A percentile compares a stretch with the other conserved stretches of the same genome.
phyloP scores from a whole-genome alignment of 2,113 vertebrate genomes.

The Syngnathus floridae region DNA sequence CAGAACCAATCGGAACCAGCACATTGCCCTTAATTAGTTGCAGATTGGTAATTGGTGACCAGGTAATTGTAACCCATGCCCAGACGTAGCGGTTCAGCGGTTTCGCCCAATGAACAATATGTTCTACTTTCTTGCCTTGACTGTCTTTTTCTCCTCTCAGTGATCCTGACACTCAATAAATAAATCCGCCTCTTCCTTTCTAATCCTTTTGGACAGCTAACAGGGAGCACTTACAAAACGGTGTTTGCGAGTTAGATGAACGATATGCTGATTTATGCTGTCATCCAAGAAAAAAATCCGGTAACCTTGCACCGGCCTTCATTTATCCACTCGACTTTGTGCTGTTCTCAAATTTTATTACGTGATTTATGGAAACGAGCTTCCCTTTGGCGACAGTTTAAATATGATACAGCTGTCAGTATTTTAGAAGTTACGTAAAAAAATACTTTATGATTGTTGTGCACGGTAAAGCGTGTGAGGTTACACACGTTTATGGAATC shows the following conservation, averaged over 20 bases:
- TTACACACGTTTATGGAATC: constrained; percentile 19
- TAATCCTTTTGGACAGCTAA: constrained; percentile 8
- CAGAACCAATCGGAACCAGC: too few species aligned
- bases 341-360: constrained; percentile 9
- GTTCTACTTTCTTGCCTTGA: neutral
- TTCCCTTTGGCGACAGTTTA: constrained; percentile 2
- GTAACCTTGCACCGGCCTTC: constrained; percentile 8
- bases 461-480: constrained; percentile 16
- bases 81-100: neutral
- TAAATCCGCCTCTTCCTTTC: neutral
- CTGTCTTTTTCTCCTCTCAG: neutral
- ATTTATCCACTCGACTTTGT: constrained; percentile 23
- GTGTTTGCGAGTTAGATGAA: constrained; percentile 4
- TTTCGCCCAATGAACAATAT: neutral
- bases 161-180: constrained; percentile 1
- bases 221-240: constrained; percentile 1
- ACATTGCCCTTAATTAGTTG: too few species aligned
- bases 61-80: too few species aligned
- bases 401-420: constrained; percentile 14
- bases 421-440: constrained; percentile 12
- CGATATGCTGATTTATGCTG: constrained; percentile 12
- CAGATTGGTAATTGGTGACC: too few species aligned
- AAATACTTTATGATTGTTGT: constrained; percentile 23
- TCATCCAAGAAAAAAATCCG: constrained; percentile 8
- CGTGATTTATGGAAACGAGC: constrained; percentile 15